Evolutionary conservation across 2,888 invertebrate species (phyloP), one percentile per base, ranked within the genome.

Genomic region (Salticus scenicus): DNA sequence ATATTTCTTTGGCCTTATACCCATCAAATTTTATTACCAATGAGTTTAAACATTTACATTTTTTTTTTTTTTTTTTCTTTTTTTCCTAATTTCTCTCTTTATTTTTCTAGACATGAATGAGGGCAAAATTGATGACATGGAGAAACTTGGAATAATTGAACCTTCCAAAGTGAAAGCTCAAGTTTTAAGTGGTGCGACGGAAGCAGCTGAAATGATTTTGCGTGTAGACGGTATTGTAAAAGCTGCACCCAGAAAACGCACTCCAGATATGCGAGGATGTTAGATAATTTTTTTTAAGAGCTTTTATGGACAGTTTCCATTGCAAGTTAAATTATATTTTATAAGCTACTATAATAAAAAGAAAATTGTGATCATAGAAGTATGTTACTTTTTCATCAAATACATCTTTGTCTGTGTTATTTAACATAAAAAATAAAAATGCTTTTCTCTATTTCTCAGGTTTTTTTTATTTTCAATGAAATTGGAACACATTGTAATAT

Each of bases 171-270:
- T 99, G 8, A 99, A 99, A 92, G 94, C 97, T 41, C 98, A 99
- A 92, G 98, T 99, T 71, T 92, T 99, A 77, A 90, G 97, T 87
- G 97, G 98, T 8, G 99, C 98, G 0, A 92, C 97, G 0, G 99
- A 99, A 92, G 99, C 99, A 0, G 98, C 99, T 0, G 99, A 99
- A 92, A 98, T 99, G 96, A 99, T 99, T 90, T 93, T 99, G 27
- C 94, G 99, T 78, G 99, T 99, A 0, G 99, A 99, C 92, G 95
- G 98, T 92, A 99, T 99, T 89, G 95, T 99, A 87, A 96, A 95
- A 91, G 94, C 97, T 12, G 97, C 97, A 37, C 97, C 97, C 10
- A 94, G 97, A 88, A 95, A 94, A 90, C 95, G 98, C 88, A 95
- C 94, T 0, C 95, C 95, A 87, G 98, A 98, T 91, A 86, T 88